Evolutionary conservation across 1,140 invertebrate genomes (phyloP).

Genomic region (Odontomachus brunneus): DNA sequence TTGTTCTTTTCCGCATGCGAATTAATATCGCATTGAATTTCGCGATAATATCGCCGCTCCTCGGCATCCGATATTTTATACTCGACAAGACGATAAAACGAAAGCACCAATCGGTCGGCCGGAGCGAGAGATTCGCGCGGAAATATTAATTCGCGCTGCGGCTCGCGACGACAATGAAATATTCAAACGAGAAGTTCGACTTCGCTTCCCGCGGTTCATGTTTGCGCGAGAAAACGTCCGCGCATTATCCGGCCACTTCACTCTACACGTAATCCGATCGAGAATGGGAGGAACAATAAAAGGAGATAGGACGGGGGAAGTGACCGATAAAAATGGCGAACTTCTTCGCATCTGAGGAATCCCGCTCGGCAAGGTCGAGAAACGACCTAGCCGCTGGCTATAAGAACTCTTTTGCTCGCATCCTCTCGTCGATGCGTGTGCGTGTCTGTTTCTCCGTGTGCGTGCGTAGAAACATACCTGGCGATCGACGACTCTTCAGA

Average conservation of each 20-base stretch:
- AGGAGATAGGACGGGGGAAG: constrained; percentile 59
- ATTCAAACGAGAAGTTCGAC: constrained; percentile 3
- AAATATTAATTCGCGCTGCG: too few species aligned
- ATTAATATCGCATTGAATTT: too few species aligned
- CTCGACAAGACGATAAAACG: too few species aligned
- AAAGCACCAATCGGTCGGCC: too few species aligned
- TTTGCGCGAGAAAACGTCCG: constrained; percentile 22
- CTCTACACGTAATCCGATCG: constrained; percentile 30
- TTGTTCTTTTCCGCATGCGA: too few species aligned
- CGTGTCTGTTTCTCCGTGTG: constrained; percentile 49
- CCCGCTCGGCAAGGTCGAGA: constrained; percentile 78
- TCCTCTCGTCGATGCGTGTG: constrained; percentile 39
- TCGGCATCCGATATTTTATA: too few species aligned
- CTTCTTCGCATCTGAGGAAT: constrained; percentile 75
- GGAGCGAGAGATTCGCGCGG: too few species aligned
- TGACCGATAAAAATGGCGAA: constrained; percentile 67
- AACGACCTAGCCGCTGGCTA: constrained; percentile 78
- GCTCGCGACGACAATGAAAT: not conserved
- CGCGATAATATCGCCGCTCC: too few species aligned
- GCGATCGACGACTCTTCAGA: not conserved
- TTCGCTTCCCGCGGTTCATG: not conserved
- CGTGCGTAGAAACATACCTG: not conserved
- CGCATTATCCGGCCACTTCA: constrained; percentile 16
- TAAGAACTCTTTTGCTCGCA: constrained; percentile 63
- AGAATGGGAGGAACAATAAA: constrained; percentile 46